Evolutionary conservation across 2,888 invertebrate species (phyloP), one percentile per base, ranked within the genome.

Genomic region (Epistrophella euchroma): DNA sequence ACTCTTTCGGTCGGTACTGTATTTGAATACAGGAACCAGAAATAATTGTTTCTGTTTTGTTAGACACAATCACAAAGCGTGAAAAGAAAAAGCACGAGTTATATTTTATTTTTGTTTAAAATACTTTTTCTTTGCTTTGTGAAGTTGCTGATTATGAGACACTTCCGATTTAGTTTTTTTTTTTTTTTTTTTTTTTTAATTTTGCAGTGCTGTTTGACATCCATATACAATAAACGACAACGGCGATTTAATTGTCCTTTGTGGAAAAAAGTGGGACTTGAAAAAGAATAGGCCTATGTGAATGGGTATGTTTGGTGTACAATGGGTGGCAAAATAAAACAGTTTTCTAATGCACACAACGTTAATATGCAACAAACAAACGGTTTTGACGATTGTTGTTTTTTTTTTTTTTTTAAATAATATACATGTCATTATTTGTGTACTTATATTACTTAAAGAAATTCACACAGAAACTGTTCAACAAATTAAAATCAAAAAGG

Each of bases 1-100:
- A 45, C 28, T 66, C 32, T 66, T 40, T 60, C 22, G 19, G 35
- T 58, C 19, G 5, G 2, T 17, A 9, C 25, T 10, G 4, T n/a
- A 28, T n/a, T 1, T 25, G 25, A 2, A 19, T 25, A 85, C 80
- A 85, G 80, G 85, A 85, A 85, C 80, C 60, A 76, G 85, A 85
- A 85, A 80, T 85, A 85, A 85, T 85, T 85, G 85, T 85, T 85
- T 80, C 82, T 83, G 52, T 77, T 83, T 83, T 62, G 43, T 68
- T 19, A 79, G 60, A 60, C 85, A 80, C 73, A 66, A 47, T 62
- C n/a, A 25, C 40, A 80, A 75, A 68, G 66, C 55, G 47, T 47
- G 75, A 52, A 64, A 35, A 50, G 35, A 62, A 60, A 58, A 56
- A 13, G 32, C 40, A n/a, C 10, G 37, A 45, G 40, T 75, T 68